A percentile compares a stretch with the other conserved stretches of the same genome.
phyloP scores from a whole-genome alignment of 2,797 vertebrate genomes.

The Myotis findleyi region DNA sequence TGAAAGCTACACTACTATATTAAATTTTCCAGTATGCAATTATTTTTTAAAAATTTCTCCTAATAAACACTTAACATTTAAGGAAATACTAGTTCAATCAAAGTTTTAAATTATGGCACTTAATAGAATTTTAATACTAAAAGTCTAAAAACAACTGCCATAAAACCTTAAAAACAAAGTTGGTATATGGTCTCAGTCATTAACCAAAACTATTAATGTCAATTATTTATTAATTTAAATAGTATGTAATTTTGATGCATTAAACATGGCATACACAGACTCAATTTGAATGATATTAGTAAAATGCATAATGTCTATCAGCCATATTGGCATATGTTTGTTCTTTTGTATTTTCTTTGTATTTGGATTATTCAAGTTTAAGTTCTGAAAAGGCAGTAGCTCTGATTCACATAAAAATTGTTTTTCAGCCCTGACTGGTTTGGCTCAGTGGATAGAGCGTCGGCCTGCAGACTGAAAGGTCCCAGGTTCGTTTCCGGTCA shows the following conservation, averaged over 20 bases:
- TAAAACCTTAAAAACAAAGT: neutral
- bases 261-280: neutral
- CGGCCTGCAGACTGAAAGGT: no score
- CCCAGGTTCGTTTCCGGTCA: no score
- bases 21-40: neutral
- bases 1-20: neutral
- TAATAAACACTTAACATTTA: neutral
- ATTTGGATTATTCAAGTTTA: neutral
- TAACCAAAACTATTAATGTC: neutral
- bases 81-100: neutral
- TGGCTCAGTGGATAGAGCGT: no score
- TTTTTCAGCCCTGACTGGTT: neutral
- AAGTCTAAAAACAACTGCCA: neutral
- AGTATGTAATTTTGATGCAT: neutral
- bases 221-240: neutral
- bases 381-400: neutral
- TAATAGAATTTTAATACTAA: neutral
- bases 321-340: neutral
- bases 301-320: neutral
- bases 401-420: neutral
- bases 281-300: neutral
- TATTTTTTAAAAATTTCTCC: neutral
- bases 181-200: neutral
- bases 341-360: neutral
- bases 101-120: neutral